Conservation (phyloP, 2,888 invertebrate species). For the Coronaproctus castanopsis region DNA sequence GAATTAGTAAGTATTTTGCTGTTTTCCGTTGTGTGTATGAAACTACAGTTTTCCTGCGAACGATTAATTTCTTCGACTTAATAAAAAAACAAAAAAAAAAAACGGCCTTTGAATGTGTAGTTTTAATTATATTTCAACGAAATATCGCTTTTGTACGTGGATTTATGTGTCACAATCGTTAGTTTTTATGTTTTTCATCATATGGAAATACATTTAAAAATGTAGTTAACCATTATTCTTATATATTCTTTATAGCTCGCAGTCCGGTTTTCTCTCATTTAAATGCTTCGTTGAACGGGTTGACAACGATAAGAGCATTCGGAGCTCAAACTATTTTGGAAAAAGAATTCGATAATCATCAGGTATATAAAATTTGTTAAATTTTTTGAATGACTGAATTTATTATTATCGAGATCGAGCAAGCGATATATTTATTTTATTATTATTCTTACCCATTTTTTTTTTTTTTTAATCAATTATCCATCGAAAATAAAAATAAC, state of each 20-base stretch:
- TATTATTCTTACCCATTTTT: too few relatives aligned
- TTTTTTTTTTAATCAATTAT: too few relatives aligned
- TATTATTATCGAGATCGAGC: too few relatives aligned
- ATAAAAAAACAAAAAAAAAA: not conserved
- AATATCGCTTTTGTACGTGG: not conserved
- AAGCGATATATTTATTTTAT: too few relatives aligned
- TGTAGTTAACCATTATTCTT: not conserved
- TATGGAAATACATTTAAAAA: not conserved
- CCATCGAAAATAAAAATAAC: too few relatives aligned
- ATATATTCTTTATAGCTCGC: constrained; percentile 41
- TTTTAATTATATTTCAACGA: too few relatives aligned
- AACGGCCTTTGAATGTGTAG: not conserved
- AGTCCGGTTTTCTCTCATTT: constrained; percentile 92
- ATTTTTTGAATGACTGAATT: too few relatives aligned
- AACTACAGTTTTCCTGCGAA: too few relatives aligned
- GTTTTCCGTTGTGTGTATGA: too few relatives aligned
- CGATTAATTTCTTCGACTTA: too few relatives aligned
- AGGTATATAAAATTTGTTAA: too few relatives aligned
- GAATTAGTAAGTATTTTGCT: constrained; percentile 52
- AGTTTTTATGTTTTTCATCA: not conserved
- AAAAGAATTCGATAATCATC: constrained; percentile 58
- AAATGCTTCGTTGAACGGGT: constrained; percentile 68
- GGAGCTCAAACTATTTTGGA: constrained; percentile 57
- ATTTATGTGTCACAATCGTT: not conserved
- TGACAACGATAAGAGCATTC: constrained; percentile 79